A percentile compares a stretch with the other conserved stretches of the same genome.
Evolutionary conservation across 2,797 vertebrate genomes (phyloP).

Genomic region (Morus bassanus): DNA sequence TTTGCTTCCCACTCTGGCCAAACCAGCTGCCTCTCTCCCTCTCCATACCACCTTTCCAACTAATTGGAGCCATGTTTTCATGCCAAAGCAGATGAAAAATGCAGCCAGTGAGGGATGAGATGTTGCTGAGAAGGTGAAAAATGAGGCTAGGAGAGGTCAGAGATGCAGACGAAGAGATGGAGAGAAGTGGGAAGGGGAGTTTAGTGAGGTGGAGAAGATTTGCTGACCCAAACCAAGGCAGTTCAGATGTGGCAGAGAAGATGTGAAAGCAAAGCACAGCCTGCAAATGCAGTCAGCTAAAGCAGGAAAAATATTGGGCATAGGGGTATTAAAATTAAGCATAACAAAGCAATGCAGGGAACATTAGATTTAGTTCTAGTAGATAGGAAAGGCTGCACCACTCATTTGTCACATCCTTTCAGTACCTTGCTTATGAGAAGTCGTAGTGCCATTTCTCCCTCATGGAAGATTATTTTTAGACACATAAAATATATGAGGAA

Average conservation of each 20-base stretch:
- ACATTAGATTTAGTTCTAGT: neutral
- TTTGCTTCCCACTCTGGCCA: neutral
- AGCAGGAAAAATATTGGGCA: neutral
- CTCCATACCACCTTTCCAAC: neutral
- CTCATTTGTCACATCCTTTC: neutral
- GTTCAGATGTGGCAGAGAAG: neutral
- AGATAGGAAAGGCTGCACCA: neutral
- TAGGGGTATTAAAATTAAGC: neutral
- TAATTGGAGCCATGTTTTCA: conserved; percentile 16
- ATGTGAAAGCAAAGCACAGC: neutral
- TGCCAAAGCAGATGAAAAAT: conserved; percentile 40
- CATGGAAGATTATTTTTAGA: neutral
- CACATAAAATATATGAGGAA: neutral
- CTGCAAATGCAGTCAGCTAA: neutral
- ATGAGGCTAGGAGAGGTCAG: neutral
- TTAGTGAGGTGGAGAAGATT: neutral
- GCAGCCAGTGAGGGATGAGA: neutral
- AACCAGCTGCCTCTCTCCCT: neutral
- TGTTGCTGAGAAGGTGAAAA: conserved; percentile 29
- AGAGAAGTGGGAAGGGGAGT: neutral
- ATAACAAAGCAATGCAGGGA: neutral
- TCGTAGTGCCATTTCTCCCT: neutral
- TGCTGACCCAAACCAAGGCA: neutral
- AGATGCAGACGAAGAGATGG: neutral
- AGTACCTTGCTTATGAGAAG: neutral